A percentile compares a stretch with the other conserved stretches of the same genome.
These are phyloP conservation scores for Dendrocincla tyrannina DNA, from an alignment of 2,797 vertebrate genomes.

Conservation along the genomic window DNA sequence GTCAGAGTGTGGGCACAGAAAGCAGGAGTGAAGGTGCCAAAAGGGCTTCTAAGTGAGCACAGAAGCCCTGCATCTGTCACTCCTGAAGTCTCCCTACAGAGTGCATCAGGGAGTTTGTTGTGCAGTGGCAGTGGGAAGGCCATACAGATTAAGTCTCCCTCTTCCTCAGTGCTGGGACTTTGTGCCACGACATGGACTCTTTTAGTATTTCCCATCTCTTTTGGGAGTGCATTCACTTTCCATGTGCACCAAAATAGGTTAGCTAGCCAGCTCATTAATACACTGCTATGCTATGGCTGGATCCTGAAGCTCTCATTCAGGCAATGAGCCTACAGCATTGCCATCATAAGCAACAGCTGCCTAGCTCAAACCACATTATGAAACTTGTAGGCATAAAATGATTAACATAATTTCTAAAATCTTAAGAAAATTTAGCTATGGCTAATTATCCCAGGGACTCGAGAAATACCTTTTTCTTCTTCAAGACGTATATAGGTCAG, in stretches of 20 bases:
- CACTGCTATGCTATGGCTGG: background rate
- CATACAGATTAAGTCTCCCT: background rate
- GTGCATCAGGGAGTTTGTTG: background rate
- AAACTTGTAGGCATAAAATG: background rate
- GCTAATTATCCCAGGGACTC: background rate
- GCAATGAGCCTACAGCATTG: background rate
- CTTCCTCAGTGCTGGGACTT: background rate
- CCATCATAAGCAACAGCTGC: background rate
- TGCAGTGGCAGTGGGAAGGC: background rate
- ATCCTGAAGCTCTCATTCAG: background rate
- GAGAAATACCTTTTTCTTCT: conserved; percentile 35
- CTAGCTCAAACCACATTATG: background rate
- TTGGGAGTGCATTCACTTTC: background rate
- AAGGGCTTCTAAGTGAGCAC: background rate
- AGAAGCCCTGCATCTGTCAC: background rate
- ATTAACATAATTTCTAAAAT: conserved; percentile 22
- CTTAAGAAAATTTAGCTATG: background rate
- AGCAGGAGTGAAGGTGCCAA: background rate
- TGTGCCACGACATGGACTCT: background rate
- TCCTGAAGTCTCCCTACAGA: background rate
- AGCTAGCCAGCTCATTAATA: background rate
- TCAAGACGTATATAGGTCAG: conserved; percentile 25
- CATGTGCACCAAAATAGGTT: background rate
- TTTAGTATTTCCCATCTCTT: background rate
- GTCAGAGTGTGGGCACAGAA: rapidly evolving